Evolutionary conservation across 2,113 vertebrate genomes (phyloP).

Genomic region (Brevimyrus niger): DNA sequence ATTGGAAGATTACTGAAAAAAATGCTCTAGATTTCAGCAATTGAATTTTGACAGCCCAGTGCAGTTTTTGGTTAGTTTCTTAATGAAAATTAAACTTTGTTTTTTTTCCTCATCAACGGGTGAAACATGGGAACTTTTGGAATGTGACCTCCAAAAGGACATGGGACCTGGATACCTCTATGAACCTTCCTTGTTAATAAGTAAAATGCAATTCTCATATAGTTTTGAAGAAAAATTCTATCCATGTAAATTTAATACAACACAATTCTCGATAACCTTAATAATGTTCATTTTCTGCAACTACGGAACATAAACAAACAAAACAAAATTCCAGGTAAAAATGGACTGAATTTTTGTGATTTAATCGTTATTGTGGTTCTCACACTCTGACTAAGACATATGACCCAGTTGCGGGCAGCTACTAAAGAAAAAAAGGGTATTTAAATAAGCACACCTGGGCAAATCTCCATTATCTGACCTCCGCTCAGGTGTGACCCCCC

Average conservation of each 20-base stretch:
- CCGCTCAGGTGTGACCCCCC: background rate
- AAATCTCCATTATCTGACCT: conserved; percentile 12
- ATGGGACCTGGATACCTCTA: background rate
- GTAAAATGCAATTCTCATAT: background rate
- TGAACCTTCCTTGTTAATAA: background rate
- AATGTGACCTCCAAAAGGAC: background rate
- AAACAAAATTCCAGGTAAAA: background rate
- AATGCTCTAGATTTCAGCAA: background rate
- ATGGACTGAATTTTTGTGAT: background rate
- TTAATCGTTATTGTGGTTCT: background rate
- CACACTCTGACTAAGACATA: background rate
- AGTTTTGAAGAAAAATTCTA: background rate
- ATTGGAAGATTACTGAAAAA: background rate
- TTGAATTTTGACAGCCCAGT: background rate
- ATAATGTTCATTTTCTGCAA: background rate
- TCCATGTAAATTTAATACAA: background rate
- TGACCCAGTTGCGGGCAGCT: background rate
- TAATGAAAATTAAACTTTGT: background rate
- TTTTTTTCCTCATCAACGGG: background rate
- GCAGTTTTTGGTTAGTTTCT: background rate
- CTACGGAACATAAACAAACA: background rate
- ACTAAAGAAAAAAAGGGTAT: background rate
- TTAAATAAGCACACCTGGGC: conserved; percentile 4
- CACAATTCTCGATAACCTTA: background rate
- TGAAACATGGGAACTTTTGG: background rate